phyloP scores from a whole-genome alignment of 2,797 vertebrate genomes.

The Potorous gilbertii region DNA sequence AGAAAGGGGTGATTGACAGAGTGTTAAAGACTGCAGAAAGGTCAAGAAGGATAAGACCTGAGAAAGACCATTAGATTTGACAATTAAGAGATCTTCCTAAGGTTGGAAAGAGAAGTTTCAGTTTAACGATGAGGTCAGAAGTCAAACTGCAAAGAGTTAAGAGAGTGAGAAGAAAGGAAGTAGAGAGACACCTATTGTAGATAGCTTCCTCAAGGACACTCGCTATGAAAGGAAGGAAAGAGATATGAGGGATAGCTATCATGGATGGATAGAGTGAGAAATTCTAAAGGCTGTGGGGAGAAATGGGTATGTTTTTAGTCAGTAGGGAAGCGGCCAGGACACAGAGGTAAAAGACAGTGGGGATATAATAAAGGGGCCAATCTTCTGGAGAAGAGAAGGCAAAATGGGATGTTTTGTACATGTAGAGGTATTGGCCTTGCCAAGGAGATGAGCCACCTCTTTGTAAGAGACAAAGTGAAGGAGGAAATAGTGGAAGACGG shows the following conservation, averaged over 20 bases:
- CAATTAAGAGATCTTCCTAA: background rate
- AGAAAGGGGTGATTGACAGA: background rate
- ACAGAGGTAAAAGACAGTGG: background rate
- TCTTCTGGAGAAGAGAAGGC: background rate
- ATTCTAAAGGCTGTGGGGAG: background rate
- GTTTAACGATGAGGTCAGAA: background rate
- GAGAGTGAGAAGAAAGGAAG: background rate
- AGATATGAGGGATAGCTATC: background rate
- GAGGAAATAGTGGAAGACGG: background rate
- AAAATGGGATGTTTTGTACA: background rate
- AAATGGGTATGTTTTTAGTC: background rate
- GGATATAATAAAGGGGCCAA: background rate
- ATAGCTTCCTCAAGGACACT: background rate
- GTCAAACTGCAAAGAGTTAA: background rate
- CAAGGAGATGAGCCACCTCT: background rate
- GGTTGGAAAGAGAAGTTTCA: background rate
- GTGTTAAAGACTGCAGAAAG: background rate
- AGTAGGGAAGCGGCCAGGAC: background rate
- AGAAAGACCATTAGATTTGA: background rate
- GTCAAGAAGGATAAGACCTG: background rate
- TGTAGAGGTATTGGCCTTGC: background rate
- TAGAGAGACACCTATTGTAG: background rate
- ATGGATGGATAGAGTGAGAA: background rate
- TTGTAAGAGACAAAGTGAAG: background rate
- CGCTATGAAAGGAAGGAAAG: background rate